phyloP scores from a whole-genome alignment of 2,888 invertebrate genomes.

The Auanema sp. region DNA sequence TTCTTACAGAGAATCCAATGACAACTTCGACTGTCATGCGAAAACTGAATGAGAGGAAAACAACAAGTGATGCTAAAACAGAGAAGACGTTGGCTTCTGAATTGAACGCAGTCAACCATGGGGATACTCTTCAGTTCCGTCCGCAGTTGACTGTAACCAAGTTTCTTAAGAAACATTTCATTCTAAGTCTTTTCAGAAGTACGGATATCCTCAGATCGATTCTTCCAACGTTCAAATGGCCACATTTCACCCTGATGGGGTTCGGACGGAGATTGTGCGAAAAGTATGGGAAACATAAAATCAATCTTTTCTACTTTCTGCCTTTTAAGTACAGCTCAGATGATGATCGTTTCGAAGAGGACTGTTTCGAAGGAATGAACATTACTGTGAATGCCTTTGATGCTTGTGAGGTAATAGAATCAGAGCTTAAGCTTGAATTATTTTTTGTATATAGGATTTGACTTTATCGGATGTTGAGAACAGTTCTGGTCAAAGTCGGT shows the following conservation, averaged over 20 bases:
- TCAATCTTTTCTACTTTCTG: neutral
- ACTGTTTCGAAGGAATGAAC: conserved; percentile 56
- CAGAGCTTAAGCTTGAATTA: neutral
- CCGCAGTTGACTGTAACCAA: conserved; percentile 28
- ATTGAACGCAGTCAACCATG: conserved; percentile 25
- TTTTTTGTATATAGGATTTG: conserved; percentile 41
- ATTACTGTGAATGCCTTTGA: conserved; percentile 60
- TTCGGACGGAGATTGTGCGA: conserved; percentile 14
- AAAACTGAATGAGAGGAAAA: conserved; percentile 19
- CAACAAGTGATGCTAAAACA: conserved; percentile 25
- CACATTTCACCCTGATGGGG: conserved; percentile 23
- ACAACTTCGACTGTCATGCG: conserved; percentile 41
- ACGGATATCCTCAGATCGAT: conserved; percentile 50
- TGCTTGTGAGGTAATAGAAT: conserved; percentile 44
- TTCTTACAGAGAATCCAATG: conserved; percentile 31
- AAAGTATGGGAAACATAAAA: neutral
- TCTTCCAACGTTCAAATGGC: conserved; percentile 38
- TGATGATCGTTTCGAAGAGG: conserved; percentile 38
- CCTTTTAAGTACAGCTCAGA: conserved; percentile 15
- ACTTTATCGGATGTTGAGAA: conserved; percentile 52
- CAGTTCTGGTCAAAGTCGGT: conserved; percentile 37
- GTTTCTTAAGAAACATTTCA: too few species aligned
- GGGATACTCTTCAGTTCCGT: conserved; percentile 39
- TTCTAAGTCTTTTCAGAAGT: conserved; percentile 26
- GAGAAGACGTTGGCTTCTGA: conserved; percentile 45